These are phyloP conservation scores for Pocillopora meandrina DNA, from an alignment of 92 coral and sea anemone species.

Conservation along the genomic window DNA sequence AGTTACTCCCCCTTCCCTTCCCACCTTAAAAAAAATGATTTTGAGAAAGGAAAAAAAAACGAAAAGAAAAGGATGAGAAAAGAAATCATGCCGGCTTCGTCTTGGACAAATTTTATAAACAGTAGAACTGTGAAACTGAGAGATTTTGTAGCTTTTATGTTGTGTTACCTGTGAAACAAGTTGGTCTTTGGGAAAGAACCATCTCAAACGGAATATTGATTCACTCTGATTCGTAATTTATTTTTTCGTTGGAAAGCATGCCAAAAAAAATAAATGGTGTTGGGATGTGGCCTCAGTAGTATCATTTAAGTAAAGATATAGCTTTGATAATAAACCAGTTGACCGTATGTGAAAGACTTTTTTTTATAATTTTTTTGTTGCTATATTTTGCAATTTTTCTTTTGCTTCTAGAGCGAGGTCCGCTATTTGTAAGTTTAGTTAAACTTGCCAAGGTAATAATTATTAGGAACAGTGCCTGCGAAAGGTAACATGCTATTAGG, in stretches of 20 bases:
- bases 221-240: not conserved
- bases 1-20: no score
- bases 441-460: no score
- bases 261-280: not conserved
- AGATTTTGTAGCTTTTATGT: not conserved
- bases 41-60: no score
- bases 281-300: not conserved
- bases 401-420: not conserved
- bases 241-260: not conserved
- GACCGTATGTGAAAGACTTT: not conserved
- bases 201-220: not conserved
- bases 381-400: not conserved
- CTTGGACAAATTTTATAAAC: no score
- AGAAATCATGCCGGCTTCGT: no score
- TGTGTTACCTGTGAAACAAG: not conserved
- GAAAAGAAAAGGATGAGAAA: no score
- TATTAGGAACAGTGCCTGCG: no score
- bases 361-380: no score
- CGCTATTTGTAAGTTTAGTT: no score
- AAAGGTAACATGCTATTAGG: no score
- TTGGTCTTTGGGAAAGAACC: not conserved
- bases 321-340: not conserved
- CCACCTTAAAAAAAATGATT: no score
- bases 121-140: not conserved
- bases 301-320: not conserved